A percentile compares a stretch with the other conserved stretches of the same genome.
Conservation (phyloP, 1,140 invertebrate genomes). For the Drosophila azteca region DNA sequence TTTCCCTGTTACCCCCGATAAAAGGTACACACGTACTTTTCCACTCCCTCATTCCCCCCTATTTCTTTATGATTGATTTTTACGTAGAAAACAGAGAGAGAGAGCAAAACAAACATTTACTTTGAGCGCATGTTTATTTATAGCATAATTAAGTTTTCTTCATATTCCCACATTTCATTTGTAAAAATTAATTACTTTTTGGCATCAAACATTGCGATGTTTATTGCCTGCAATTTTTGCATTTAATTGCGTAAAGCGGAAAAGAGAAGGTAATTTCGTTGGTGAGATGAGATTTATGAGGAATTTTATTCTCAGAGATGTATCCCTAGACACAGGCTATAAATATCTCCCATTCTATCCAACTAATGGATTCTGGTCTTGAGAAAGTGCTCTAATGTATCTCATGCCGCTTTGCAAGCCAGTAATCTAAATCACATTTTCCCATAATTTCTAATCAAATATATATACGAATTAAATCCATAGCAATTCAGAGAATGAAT, state of each 20-base stretch:
- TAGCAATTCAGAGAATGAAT: no score
- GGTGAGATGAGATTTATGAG: no score
- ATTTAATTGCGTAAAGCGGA: conserved; percentile 5
- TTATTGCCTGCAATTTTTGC: conserved; percentile 1
- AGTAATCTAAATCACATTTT: no score
- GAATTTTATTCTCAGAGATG: no score
- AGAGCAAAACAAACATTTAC: conserved; percentile 9
- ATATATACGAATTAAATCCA: no score
- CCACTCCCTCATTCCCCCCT: conserved; percentile 2
- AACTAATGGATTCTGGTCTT: no score
- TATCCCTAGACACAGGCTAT: no score
- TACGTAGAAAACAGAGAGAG: background rate
- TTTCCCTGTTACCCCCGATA: conserved; percentile 17
- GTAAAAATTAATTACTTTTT: conserved; percentile 40
- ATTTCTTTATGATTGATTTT: conserved; percentile 38
- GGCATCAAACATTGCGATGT: conserved; percentile 7
- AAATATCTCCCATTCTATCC: no score
- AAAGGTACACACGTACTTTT: conserved; percentile 12
- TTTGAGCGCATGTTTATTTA: conserved; percentile 10
- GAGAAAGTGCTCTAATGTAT: no score
- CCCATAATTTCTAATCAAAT: no score
- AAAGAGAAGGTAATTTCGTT: conserved; percentile 1
- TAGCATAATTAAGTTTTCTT: conserved; percentile 1
- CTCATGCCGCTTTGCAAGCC: no score
- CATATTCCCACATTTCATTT: background rate